A percentile compares a stretch with the other conserved stretches of the same genome.
Conservation (phyloP, 2,797 vertebrate species). For the Podarcis siculus region DNA sequence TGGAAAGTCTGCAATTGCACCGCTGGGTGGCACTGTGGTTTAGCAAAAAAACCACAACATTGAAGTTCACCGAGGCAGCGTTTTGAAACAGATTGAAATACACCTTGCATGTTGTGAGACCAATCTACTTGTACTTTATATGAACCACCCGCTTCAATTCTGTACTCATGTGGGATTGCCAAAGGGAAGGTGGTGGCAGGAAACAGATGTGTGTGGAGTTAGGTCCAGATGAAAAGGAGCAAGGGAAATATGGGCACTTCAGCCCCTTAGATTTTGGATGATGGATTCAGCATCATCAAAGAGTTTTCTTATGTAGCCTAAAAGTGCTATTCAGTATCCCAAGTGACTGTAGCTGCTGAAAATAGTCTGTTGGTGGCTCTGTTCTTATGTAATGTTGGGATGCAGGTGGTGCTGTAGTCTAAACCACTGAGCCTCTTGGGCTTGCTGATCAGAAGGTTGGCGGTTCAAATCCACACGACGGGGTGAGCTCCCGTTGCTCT, state of each 20-base stretch:
- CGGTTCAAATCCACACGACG: too few species aligned
- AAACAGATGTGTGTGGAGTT: neutral
- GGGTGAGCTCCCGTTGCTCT: too few species aligned
- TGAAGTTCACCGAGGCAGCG: neutral
- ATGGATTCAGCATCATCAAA: neutral
- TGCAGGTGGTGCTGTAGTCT: too few species aligned
- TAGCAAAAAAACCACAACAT: neutral
- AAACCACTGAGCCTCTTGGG: too few species aligned
- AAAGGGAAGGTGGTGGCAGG: neutral
- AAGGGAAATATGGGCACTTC: neutral
- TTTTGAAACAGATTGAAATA: neutral
- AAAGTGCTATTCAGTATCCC: neutral
- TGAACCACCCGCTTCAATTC: neutral
- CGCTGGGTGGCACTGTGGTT: neutral
- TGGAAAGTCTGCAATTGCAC: neutral
- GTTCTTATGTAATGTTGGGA: too few species aligned
- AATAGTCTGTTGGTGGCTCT: too few species aligned
- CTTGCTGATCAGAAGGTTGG: too few species aligned
- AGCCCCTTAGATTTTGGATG: neutral
- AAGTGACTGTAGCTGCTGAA: neutral
- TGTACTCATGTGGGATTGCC: neutral
- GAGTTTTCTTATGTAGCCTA: neutral
- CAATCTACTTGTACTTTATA: neutral
- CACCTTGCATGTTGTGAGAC: fast-evolving
- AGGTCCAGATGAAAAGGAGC: neutral